Base-by-base conservation (phyloP, 1,140 invertebrate species). In the Vanessa atalanta region DNA sequence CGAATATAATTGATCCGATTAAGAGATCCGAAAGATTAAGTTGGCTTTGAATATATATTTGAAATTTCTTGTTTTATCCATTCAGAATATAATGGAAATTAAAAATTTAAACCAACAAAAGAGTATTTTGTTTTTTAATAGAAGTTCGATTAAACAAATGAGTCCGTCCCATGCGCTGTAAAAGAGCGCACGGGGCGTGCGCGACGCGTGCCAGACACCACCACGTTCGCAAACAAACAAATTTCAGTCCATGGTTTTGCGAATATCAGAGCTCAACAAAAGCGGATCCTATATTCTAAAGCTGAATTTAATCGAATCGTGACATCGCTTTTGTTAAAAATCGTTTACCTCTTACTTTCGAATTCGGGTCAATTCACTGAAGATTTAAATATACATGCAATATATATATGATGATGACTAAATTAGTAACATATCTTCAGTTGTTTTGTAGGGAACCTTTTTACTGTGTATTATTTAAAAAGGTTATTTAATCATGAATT, bases 401-500 rank as follows among this genome's bases (percentile, higher is more conserved):
- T 12, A 51, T 14, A 51, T n/a, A 51, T 20, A 20, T 37, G 37
- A 61, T 9, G 3, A 23, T 65, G 63, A 48, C 20, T 48, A 43
- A 43, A 12, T 8, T 3, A n/a, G 31, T 43, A 43, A 13, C 12
- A 64, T 43, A 15, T 16, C 3, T 47, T 63, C 43, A 37, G 23
- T 67, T 53, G 13, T 37, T 12, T 50, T 73, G 14, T 67, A n/a
- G 43, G 9, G 14, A n/a, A 53, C 26, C 14, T 16, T 37, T 23
- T 7, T 7, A 9, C 61, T 67, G 50, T 65, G 70, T 66, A 47
- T 11, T 15, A 23, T 26, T 66, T 65, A 5, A 14, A 65, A 37
- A 37, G 63, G 51, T 26, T 4, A 23, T 65, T 23, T 60, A 67
- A 84, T 57, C 63, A 90, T 87, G 87, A 84, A 80, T 60, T 70